Base-by-base conservation (phyloP, 2,797 vertebrate genomes). In the Sylvilagus floridanus region DNA sequence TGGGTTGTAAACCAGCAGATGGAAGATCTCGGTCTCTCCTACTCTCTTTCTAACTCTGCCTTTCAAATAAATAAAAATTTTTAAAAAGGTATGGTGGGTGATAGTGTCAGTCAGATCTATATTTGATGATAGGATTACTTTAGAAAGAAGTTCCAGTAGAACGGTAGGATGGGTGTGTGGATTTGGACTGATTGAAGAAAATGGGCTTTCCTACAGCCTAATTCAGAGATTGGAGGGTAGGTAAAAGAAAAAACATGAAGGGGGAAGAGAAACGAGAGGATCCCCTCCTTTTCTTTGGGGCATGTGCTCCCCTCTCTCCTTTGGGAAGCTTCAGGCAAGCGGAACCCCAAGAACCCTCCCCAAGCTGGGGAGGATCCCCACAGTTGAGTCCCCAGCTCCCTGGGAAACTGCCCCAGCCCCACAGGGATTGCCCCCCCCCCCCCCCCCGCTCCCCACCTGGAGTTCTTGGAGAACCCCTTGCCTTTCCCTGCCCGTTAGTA, bases 161-260 rank as follows among this genome's bases (percentile, higher is more conserved):
- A 19, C 35, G 32, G 24, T 76, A 32, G 50, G 71, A 24, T 50
- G 47, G 30, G 19, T 5, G 16, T 21, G 0, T 72, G 35, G 63
- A 14, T 85, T 72, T 30, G 30, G 30, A 62, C 73, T 87, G 71
- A 21, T 54, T 69, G 35, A 21, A 3, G n/a, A 21, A 19, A 57
- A 57, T 57, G 62, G 21, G 60, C 71, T 47, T 47, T 47, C 42
- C 42, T 47, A 47, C 42, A 47, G 42, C 42, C 42, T 47, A 47
- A 47, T 47, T 47, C 42, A 47, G 42, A 47, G 63, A 62, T 66
- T 26, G 22, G 47, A 71, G 62, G 22, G 57, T 52, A 16, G 50
- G 32, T 76, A 66, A 81, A 93, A 62, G 83, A 69, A 77, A 84
- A 89, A 72, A 66, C 71, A 19, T 88, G 42, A 47, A 69, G 54